These are phyloP conservation scores for Platorchestia sp. DNA, from an alignment of 1,140 invertebrate species.

Conservation along the genomic window DNA sequence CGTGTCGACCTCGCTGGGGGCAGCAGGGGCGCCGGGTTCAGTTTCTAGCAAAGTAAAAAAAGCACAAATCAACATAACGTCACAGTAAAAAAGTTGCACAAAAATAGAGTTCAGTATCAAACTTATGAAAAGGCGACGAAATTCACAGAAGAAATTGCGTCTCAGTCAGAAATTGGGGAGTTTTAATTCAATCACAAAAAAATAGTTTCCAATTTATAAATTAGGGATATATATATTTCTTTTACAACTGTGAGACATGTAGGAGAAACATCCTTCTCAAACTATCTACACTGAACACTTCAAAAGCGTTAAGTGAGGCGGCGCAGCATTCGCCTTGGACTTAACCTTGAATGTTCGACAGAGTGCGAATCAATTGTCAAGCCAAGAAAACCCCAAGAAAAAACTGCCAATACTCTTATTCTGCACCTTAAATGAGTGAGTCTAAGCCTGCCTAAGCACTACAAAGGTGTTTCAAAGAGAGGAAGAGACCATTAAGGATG, in stretches of 20 bases:
- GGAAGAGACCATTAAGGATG: too few relatives aligned
- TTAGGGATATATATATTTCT: not conserved
- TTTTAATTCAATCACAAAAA: not conserved
- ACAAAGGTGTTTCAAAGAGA: too few relatives aligned
- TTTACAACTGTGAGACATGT: too few relatives aligned
- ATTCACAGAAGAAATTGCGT: not conserved
- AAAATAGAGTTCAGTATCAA: not conserved
- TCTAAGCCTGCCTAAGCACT: too few relatives aligned
- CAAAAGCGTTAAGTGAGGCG: not conserved
- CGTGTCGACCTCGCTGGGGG: not conserved
- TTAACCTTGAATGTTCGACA: not conserved
- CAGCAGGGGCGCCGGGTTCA: not conserved
- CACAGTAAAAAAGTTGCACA: not conserved
- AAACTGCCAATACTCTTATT: not conserved
- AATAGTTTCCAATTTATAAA: not conserved
- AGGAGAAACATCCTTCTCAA: not conserved
- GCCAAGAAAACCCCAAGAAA: not conserved
- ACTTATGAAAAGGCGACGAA: not conserved
- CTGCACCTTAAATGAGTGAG: not conserved
- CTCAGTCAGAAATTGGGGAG: not conserved
- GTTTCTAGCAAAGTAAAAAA: not conserved
- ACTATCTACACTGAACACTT: not conserved
- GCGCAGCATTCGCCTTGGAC: not conserved
- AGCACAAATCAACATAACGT: not conserved
- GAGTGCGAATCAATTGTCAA: not conserved